phyloP scores from a whole-genome alignment of 2,888 invertebrate species.

The Actias luna region DNA sequence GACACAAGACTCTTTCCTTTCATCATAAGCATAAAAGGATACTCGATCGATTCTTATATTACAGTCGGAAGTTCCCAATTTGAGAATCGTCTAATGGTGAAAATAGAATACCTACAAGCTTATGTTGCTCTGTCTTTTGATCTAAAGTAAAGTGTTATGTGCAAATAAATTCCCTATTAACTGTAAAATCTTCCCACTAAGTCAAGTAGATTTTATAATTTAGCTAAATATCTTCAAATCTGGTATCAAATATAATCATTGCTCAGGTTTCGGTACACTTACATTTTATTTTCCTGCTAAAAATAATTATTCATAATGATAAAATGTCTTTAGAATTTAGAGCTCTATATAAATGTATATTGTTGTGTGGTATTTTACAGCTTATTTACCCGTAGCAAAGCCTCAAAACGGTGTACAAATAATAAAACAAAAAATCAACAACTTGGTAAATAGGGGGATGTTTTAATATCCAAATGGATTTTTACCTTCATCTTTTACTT shows the following conservation, averaged over 20 bases:
- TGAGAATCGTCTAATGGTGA: background rate
- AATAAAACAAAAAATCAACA: background rate
- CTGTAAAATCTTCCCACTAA: too few species aligned
- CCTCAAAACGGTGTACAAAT: background rate
- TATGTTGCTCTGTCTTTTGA: too few species aligned
- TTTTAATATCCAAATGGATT: conserved; percentile 6
- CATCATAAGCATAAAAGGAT: background rate
- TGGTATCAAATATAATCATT: too few species aligned
- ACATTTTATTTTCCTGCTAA: background rate
- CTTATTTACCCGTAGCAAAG: background rate
- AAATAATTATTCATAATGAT: too few species aligned
- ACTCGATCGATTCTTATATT: background rate
- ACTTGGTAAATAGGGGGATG: background rate
- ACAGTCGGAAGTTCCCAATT: background rate
- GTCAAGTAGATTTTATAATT: too few species aligned
- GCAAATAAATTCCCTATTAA: too few species aligned
- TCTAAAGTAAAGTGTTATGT: too few species aligned
- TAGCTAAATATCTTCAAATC: too few species aligned
- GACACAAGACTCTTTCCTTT: background rate
- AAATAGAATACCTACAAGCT: background rate
- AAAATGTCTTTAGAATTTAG: too few species aligned
- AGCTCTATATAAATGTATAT: background rate
- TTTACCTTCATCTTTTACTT: background rate
- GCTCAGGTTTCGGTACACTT: too few species aligned
- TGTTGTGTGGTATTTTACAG: background rate